Conservation (phyloP, 64 coral and sea anemone species). For the Pachyseris speciosa region DNA sequence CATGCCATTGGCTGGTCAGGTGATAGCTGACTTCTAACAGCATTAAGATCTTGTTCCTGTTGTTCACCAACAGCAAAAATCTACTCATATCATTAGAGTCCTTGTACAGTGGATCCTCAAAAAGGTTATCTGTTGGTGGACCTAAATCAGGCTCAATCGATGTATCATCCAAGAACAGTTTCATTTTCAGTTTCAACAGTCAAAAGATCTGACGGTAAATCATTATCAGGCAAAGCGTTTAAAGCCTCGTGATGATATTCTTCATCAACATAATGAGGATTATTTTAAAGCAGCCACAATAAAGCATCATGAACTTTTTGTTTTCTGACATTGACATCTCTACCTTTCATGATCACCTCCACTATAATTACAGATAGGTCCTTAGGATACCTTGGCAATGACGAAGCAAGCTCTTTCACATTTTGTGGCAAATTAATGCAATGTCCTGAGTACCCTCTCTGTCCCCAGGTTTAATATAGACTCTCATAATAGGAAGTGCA, state of each 20-base stretch:
- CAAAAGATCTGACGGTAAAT: constrained; percentile 22
- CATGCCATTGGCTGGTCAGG: constrained; percentile 24
- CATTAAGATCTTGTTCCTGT: constrained; percentile 61
- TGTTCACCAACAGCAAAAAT: constrained; percentile 63
- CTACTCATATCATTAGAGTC: constrained; percentile 57
- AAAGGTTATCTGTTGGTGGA: constrained; percentile 45
- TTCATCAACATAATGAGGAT: constrained; percentile 45
- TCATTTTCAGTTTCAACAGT: constrained; percentile 43
- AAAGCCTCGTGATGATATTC: not conserved
- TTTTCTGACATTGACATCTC: constrained; percentile 51
- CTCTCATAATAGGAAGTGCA: constrained; percentile 47
- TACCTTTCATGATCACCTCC: constrained; percentile 52
- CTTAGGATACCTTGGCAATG: constrained; percentile 34
- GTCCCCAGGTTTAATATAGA: constrained; percentile 66
- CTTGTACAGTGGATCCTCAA: constrained; percentile 44
- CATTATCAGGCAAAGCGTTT: constrained; percentile 20
- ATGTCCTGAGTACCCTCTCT: constrained; percentile 50
- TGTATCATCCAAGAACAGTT: constrained; percentile 34
- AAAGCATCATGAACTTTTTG: constrained; percentile 39
- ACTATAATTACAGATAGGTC: constrained; percentile 40
- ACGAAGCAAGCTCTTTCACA: constrained; percentile 27
- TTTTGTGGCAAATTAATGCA: constrained; percentile 50
- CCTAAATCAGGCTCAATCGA: constrained; percentile 21
- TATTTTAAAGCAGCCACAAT: constrained; percentile 23
- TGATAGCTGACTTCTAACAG: constrained; percentile 33